A percentile compares a stretch with the other conserved stretches of the same genome.
Conservation (phyloP, 1,140 invertebrate genomes). For the Magallana ariakensis region DNA sequence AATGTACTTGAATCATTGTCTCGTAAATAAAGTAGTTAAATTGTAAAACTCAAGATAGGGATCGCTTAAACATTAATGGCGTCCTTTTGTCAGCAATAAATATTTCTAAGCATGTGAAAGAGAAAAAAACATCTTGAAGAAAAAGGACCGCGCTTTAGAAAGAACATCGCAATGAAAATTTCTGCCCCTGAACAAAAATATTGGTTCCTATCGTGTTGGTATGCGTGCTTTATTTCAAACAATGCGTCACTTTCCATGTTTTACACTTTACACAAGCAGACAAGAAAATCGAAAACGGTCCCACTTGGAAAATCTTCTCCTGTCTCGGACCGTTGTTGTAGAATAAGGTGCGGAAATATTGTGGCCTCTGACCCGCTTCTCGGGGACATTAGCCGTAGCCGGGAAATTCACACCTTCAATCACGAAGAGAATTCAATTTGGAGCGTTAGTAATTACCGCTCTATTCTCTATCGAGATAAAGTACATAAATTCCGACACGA, state of each 20-base stretch:
- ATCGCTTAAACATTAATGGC: conserved; percentile 1
- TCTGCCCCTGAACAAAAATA: neutral
- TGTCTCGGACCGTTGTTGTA: neutral
- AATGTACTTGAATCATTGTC: neutral
- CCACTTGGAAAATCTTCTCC: conserved; percentile 30
- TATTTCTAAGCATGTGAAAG: neutral
- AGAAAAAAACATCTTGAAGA: neutral
- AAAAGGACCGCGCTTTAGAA: neutral
- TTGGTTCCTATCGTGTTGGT: neutral
- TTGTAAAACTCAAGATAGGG: neutral
- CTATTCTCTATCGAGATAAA: conserved; percentile 36
- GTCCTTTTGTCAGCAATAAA: neutral
- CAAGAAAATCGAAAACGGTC: conserved; percentile 33
- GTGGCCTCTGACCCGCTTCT: conserved; percentile 19
- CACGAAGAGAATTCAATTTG: conserved; percentile 32
- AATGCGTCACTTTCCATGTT: conserved; percentile 29
- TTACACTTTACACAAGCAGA: conserved; percentile 33
- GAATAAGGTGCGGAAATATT: conserved; percentile 24
- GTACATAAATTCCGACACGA: conserved; percentile 30
- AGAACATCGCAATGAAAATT: neutral
- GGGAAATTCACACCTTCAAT: conserved; percentile 32
- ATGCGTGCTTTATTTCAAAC: conserved; percentile 30
- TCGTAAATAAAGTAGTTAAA: conserved; percentile 11
- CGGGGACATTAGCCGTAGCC: conserved; percentile 28
- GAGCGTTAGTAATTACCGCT: conserved; percentile 11